Conservation (phyloP, 1,140 invertebrate genomes). For the Philopotamus ludificatus region DNA sequence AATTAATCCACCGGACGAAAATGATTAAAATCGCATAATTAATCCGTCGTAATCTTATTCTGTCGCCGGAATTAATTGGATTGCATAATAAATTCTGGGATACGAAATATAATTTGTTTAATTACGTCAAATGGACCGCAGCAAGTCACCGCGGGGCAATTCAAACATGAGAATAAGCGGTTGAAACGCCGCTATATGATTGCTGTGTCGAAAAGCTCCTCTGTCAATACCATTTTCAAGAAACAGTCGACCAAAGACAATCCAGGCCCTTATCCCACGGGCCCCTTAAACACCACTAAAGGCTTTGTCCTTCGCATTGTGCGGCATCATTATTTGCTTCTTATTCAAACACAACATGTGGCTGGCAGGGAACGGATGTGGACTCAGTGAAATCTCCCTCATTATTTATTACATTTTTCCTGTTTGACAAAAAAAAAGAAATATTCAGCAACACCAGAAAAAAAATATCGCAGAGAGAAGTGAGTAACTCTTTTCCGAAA, state of each 20-base stretch:
- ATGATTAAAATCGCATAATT: background rate
- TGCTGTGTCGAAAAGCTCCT: slow-evolving; percentile 17
- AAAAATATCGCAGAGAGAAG: slow-evolving; percentile 7
- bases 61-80: too few species aligned
- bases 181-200: too few species aligned
- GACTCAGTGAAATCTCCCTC: slow-evolving; percentile 25
- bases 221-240: slow-evolving; percentile 12
- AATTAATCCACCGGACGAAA: too few species aligned
- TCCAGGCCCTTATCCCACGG: slow-evolving; percentile 8
- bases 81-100: too few species aligned
- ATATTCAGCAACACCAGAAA: slow-evolving; percentile 14
- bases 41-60: slow-evolving; percentile 9
- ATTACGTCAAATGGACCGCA: too few species aligned
- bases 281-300: slow-evolving; percentile 19
- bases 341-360: slow-evolving; percentile 38
- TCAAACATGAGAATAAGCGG: too few species aligned
- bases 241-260: background rate
- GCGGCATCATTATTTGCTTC: slow-evolving; percentile 37
- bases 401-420: slow-evolving; percentile 43
- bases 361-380: slow-evolving; percentile 19
- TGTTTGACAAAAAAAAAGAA: slow-evolving; percentile 40
- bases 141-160: too few species aligned
- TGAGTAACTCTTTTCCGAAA: background rate
- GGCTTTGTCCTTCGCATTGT: slow-evolving; percentile 32
- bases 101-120: too few species aligned